A percentile compares a stretch with the other conserved stretches of the same genome.
Conservation (phyloP, 2,888 invertebrate genomes). For the Drosophila mulleri region DNA sequence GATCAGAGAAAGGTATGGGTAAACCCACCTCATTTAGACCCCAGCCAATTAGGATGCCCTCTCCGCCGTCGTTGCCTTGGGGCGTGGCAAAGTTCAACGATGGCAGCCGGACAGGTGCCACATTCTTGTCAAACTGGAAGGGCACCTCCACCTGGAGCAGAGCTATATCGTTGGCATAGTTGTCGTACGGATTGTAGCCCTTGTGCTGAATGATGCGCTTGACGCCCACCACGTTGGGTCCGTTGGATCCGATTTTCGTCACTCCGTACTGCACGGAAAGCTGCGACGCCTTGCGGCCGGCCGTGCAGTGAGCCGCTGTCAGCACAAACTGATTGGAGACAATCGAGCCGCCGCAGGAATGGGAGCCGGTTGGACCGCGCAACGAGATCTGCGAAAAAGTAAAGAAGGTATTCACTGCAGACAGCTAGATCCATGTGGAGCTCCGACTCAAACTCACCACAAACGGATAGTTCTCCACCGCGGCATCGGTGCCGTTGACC, state of each 20-base stretch:
- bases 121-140: conserved; percentile 69
- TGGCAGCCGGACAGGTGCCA: conserved; percentile 79
- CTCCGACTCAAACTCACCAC: conserved; percentile 55
- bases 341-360: conserved; percentile 79
- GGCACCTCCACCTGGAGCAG: conserved; percentile 80
- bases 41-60: conserved; percentile 81
- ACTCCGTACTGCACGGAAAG: conserved; percentile 76
- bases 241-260: conserved; percentile 53
- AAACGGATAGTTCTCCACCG: conserved; percentile 76
- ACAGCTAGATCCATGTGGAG: not conserved
- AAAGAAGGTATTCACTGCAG: too few relatives aligned
- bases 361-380: conserved; percentile 67
- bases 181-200: conserved; percentile 61
- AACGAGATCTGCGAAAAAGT: conserved; percentile 60
- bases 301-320: conserved; percentile 82
- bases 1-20: not conserved
- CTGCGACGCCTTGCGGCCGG: conserved; percentile 19
- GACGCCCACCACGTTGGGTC: conserved; percentile 71
- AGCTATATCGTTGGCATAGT: conserved; percentile 84
- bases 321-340: conserved; percentile 68
- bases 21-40: conserved; percentile 75
- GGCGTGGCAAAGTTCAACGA: conserved; percentile 62
- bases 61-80: conserved; percentile 62
- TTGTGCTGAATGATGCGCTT: conserved; percentile 81
- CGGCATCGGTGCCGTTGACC: conserved; percentile 81